Conservation (phyloP, 2,113 vertebrate genomes). For the Lagenorhynchus albirostris region DNA sequence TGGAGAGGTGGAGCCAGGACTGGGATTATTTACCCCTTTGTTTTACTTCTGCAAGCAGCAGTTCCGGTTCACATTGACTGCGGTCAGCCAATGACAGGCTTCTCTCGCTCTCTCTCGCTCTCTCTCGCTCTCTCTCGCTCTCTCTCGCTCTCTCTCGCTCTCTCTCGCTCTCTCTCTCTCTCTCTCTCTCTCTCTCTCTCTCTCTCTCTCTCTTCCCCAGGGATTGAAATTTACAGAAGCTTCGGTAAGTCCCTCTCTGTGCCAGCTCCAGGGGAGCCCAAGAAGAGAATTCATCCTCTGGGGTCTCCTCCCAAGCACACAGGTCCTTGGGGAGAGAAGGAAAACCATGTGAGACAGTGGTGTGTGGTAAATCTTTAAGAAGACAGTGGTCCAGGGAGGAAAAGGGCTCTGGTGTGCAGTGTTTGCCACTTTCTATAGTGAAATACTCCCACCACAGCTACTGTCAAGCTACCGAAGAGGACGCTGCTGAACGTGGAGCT, state of each 20-base stretch:
- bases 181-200: neutral
- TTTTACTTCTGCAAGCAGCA: neutral
- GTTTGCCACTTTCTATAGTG: neutral
- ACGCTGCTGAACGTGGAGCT: fast-evolving
- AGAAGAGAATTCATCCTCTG: neutral
- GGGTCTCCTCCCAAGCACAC: neutral
- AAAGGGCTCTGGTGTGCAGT: neutral
- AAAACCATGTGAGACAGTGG: neutral
- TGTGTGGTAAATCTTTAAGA: no score
- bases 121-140: neutral
- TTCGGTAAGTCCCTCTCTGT: neutral
- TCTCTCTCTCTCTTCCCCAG: no score
- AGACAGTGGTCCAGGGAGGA: neutral
- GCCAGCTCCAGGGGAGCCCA: neutral
- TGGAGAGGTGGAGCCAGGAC: no score
- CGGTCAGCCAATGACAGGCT: neutral
- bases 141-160: neutral
- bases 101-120: neutral
- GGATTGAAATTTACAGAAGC: neutral
- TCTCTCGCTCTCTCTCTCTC: neutral
- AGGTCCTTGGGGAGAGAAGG: neutral
- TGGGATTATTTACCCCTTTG: neutral
- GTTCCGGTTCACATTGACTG: fast-evolving
- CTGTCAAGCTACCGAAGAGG: neutral
- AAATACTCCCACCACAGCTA: neutral